Base-by-base conservation (phyloP, 2,113 vertebrate genomes). In the Boleophthalmus pectinirostris region DNA sequence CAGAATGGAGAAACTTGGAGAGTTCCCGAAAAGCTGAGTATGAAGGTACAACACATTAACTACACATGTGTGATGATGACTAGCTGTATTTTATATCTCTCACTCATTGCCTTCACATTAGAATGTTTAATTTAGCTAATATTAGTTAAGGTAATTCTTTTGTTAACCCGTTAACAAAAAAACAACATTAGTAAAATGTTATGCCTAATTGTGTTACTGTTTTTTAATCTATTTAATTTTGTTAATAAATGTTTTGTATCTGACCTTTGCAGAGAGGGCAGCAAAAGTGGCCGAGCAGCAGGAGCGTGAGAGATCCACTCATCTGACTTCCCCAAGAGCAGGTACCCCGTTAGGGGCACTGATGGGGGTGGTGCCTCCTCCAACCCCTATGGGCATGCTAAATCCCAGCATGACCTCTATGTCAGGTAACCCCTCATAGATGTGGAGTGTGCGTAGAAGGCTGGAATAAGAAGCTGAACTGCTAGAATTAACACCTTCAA, bases 281-380 rank as follows among this genome's bases (percentile, higher is more conserved):
- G 98, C 97, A 88, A 99, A 99, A 93, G 97, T 98, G 91, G 98
- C 96, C 75, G 98, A 99, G 94, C 97, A 98, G 93, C 98, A 99
- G 95, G 98, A 99, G 92, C 95, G 97, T 83, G 98, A 99, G 78
- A 94, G 98, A 91, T 94, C 95, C 88, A 96, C 97, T 73, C 94
- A 95, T 93, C 92, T 92, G 89, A 95, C 94, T 89, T 97, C 96
- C 93, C 97, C 97, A 82, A 95, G 97, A 96, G 95, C 98, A 95
- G 97, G 97, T 95, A 98, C 96, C 94, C 96, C 97, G 93, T 94
- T 96, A 92, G 96, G 95, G 95, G 96, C 96, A 86, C 95, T 98
- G 92, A 96, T 98, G 95, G 96, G 97, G 92, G 95, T 98, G 93
- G 96, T 98, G 89, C 96, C 96, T 87, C 95, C 96, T 91, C 96